Evolutionary conservation across 1,140 invertebrate genomes (phyloP).

Genomic region (Camponotus vicinus): DNA sequence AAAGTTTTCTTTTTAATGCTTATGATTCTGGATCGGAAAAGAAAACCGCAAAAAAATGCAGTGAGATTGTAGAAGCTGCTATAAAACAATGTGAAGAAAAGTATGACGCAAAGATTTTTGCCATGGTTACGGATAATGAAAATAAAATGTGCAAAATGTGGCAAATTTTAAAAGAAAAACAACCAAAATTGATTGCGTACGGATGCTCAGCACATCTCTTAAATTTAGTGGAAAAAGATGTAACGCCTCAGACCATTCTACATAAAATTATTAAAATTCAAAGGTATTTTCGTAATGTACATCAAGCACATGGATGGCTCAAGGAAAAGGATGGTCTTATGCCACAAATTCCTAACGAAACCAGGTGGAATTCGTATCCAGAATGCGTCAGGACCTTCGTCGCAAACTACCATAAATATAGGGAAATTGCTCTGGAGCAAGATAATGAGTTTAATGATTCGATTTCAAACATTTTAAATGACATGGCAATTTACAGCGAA

Average conservation of each 20-base stretch:
- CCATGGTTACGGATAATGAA: too few species aligned
- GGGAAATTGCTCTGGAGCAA: conserved; percentile 11
- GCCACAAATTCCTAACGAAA: conserved; percentile 12
- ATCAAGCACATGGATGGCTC: conserved; percentile 10
- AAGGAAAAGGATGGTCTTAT: conserved; percentile 3
- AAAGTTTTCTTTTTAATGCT: too few species aligned
- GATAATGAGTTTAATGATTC: not conserved
- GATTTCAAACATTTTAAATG: conserved; percentile 16
- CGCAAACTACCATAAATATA: conserved; percentile 11
- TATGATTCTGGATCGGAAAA: too few species aligned
- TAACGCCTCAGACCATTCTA: not conserved
- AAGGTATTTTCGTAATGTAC: conserved; percentile 6
- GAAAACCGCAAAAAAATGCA: too few species aligned
- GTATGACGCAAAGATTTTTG: not conserved
- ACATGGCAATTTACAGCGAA: conserved; percentile 12
- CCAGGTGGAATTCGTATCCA: conserved; percentile 6
- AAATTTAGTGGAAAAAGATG: too few species aligned
- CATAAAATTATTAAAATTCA: not conserved
- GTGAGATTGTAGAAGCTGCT: conserved; percentile 1
- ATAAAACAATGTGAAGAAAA: conserved; percentile 6
- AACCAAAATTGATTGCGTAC: too few species aligned
- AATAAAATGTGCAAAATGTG: too few species aligned
- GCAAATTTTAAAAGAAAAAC: too few species aligned
- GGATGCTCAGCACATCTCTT: too few species aligned
- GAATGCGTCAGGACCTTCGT: too few species aligned